These are phyloP conservation scores for Thamnophis sirtalis DNA, from an alignment of 2,113 vertebrate genomes.

Conservation along the genomic window DNA sequence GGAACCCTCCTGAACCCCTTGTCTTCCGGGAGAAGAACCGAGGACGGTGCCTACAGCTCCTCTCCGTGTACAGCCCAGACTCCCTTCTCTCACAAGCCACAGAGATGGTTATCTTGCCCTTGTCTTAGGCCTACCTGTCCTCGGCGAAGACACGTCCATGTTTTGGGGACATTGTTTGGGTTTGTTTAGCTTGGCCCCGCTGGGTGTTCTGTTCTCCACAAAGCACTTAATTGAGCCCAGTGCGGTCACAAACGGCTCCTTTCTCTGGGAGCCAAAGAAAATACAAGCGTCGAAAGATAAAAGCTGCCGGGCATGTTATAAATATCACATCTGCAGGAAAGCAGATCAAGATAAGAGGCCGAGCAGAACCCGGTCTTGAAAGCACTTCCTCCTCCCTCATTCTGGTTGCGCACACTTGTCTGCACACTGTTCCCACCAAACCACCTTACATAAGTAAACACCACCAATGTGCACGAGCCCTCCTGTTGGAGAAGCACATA, in stretches of 20 bases:
- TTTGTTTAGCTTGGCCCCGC: neutral
- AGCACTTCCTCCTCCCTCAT: neutral
- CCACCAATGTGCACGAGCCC: no score
- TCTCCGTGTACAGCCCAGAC: neutral
- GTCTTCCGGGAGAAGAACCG: neutral
- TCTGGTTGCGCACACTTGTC: neutral
- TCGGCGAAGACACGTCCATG: neutral
- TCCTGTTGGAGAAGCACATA: neutral
- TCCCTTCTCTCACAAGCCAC: neutral
- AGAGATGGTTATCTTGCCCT: neutral
- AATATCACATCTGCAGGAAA: neutral
- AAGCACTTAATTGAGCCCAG: neutral
- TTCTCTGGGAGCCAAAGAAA: neutral
- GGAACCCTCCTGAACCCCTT: neutral
- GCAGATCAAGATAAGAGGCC: neutral
- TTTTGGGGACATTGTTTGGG: neutral
- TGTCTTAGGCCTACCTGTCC: neutral
- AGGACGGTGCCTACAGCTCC: neutral
- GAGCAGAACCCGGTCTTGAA: neutral
- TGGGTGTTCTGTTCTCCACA: neutral
- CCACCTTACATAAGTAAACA: neutral
- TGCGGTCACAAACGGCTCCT: neutral
- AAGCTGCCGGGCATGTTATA: neutral
- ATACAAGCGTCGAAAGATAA: constrained; percentile 7
- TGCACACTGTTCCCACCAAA: neutral